phyloP scores from a whole-genome alignment of 2,113 vertebrate species.

The Edolisoma coerulescens region DNA sequence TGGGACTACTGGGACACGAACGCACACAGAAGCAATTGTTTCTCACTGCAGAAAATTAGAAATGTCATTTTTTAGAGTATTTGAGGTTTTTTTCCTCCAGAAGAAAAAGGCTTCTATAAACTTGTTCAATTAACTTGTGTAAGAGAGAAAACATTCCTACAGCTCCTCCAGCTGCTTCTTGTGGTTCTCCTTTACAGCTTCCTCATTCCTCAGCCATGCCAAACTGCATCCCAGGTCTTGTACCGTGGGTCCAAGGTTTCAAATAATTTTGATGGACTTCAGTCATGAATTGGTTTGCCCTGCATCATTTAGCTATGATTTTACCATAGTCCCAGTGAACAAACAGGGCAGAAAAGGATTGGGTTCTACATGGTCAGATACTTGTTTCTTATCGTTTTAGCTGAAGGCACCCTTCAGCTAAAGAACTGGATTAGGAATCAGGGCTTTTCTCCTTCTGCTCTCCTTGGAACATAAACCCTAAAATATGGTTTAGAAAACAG shows the following conservation, averaged over 20 bases:
- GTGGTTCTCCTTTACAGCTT: not conserved
- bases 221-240: not conserved
- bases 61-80: slow-evolving; percentile 2
- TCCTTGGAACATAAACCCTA: not conserved
- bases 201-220: not conserved
- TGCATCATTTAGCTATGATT: not conserved
- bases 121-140: not conserved
- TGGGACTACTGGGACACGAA: not conserved
- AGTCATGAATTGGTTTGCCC: not conserved
- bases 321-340: not conserved
- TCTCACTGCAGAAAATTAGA: slow-evolving; percentile 40
- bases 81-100: not conserved
- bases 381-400: not conserved
- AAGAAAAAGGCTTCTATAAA: not conserved
- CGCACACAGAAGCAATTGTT: not conserved
- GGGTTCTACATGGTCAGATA: not conserved
- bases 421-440: not conserved
- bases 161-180: not conserved
- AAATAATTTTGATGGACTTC: not conserved
- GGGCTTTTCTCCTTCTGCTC: not conserved
- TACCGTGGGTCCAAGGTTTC: not conserved
- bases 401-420: not conserved
- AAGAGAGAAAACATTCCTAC: not conserved
- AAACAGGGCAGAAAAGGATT: not conserved
- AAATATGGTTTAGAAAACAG: not conserved